These are phyloP conservation scores for Zaprionus lineosus DNA, from an alignment of 2,888 invertebrate genomes.

Conservation along the genomic window DNA sequence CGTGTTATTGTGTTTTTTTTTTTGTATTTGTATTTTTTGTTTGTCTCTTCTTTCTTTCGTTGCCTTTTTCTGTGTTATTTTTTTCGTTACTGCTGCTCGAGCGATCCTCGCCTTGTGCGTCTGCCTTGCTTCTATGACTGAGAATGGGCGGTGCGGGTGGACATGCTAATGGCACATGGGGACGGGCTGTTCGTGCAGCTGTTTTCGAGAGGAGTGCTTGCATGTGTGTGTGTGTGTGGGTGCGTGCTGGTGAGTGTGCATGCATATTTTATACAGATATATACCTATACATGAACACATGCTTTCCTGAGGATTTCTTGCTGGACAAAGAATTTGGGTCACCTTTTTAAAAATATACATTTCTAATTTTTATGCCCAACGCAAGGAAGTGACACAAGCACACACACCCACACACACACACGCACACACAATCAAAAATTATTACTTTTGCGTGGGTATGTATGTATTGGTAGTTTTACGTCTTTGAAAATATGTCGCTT, in stretches of 20 bases:
- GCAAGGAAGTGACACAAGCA: conserved; percentile 53
- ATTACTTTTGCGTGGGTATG: no score
- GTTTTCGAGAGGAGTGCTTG: conserved; percentile 14
- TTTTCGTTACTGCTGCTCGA: conserved; percentile 35
- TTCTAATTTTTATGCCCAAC: conserved; percentile 52
- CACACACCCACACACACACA: conserved; percentile 7
- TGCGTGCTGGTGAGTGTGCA: conserved; percentile 17
- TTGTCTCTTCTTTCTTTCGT: conserved; percentile 6
- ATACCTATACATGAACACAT: not conserved
- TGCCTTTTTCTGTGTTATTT: conserved; percentile 26
- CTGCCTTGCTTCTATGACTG: conserved; percentile 3
- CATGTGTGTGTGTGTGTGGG: not conserved
- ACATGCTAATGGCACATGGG: conserved; percentile 42
- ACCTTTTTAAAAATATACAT: conserved; percentile 70
- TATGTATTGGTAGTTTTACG: conserved; percentile 30
- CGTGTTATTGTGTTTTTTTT: conserved; percentile 55
- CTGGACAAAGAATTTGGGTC: conserved; percentile 64
- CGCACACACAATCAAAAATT: conserved; percentile 15
- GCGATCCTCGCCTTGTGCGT: conserved; percentile 39
- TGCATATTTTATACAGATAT: not conserved
- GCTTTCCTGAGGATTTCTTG: conserved; percentile 45
- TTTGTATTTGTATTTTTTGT: conserved; percentile 15
- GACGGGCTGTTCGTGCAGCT: conserved; percentile 21
- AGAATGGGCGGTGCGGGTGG: conserved; percentile 51
- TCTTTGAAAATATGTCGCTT: conserved; percentile 37